Evolutionary conservation across 2,888 invertebrate species (phyloP), one percentile per base, ranked within the genome.

Genomic region (Aproaerema taeniolella): DNA sequence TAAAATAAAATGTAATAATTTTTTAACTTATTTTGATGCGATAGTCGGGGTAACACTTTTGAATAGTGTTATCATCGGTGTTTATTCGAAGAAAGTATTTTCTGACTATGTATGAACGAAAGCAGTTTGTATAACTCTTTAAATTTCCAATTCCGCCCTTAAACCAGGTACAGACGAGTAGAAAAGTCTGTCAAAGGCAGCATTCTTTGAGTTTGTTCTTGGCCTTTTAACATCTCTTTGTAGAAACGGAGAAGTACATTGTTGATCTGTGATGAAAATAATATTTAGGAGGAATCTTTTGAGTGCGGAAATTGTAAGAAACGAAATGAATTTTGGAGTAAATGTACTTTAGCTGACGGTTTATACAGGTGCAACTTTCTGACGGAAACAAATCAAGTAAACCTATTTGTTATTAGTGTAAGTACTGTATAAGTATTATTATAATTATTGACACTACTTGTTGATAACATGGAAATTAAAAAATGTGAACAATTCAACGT

Each of bases 391-490:
- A 71, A 61, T 58, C 50, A 55, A 71, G 67, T 79, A 74, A 73
- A 67, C 64, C 65, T 73, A 67, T 74, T 66, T 74, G 70, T 75
- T 74, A 54, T 67, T 74, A 78, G 75, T 67, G 62, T 78, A 82
- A 69, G 69, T 81, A 73, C 68, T 65, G 55, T 74, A 58, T 85
- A 82, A 83, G 82, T 83, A 85, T 85, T 82, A 81, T 73, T 77
- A 75, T 78, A 74, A 78, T 70, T 80, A 81, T 78, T 80, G 79
- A 77, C 67, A 80, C 71, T 78, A 76, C 72, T 80, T 81, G 82
- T 83, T 86, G 76, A 73, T 76, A 73, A 74, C 67, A 73, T 75
- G 71, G 60, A 71, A 75, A 81, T 79, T 76, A 66, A 66, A 79
- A 75, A 72, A 78, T 67, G 71, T 78, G 78, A 80, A 79, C 73